These are phyloP conservation scores for Perdita meconis DNA, from an alignment of 2,888 invertebrate genomes.

Conservation along the genomic window DNA sequence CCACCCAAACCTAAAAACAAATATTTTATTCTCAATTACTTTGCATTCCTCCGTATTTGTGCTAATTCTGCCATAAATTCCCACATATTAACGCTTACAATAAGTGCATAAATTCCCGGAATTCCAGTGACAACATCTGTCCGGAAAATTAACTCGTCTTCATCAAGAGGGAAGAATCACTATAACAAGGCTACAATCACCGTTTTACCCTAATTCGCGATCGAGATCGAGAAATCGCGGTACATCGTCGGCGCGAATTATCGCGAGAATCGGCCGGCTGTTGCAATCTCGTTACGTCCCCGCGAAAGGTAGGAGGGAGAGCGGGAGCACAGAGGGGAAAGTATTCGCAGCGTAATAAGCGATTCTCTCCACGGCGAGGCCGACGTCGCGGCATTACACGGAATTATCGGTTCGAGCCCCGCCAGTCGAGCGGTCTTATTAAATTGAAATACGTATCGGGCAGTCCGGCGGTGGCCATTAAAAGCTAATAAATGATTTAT, in stretches of 20 bases:
- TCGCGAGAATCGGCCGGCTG: not conserved
- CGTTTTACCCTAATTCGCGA: not conserved
- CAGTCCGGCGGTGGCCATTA: constrained; percentile 39
- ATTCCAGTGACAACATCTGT: too few species aligned
- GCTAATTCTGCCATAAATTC: too few species aligned
- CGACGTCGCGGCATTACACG: not conserved
- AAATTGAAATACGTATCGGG: constrained; percentile 22
- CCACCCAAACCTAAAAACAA: too few species aligned
- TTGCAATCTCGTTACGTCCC: not conserved
- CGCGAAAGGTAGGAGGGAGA: not conserved
- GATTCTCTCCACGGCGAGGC: not conserved
- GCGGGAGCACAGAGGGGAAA: not conserved
- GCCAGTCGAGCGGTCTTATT: constrained; percentile 21
- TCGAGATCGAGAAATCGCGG: not conserved
- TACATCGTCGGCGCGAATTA: not conserved
- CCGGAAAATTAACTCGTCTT: too few species aligned
- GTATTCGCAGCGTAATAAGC: not conserved
- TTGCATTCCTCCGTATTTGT: too few species aligned
- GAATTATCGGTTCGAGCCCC: constrained; percentile 34
- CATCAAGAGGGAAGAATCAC: too few species aligned
- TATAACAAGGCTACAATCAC: too few species aligned
- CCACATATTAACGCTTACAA: too few species aligned
- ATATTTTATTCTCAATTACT: too few species aligned
- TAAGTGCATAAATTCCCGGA: too few species aligned
- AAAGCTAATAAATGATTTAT: constrained; percentile 64